phyloP scores from a whole-genome alignment of 2,888 invertebrate genomes.

The Crematogaster levior region DNA sequence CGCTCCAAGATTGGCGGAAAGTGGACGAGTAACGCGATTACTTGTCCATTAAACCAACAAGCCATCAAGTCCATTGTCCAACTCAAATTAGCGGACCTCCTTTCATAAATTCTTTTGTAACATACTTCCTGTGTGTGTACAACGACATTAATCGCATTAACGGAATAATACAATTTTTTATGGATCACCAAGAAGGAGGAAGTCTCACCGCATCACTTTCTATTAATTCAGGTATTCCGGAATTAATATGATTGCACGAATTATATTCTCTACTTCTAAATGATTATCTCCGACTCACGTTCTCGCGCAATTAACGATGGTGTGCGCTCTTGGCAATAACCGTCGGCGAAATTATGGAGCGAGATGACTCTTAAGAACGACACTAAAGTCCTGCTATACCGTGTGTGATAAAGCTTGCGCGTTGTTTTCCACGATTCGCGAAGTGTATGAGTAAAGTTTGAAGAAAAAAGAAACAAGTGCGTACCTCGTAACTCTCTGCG shows the following conservation, averaged over 20 bases:
- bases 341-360: slow-evolving; percentile 51
- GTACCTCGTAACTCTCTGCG: slow-evolving; percentile 84
- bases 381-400: slow-evolving; percentile 57
- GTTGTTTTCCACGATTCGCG: slow-evolving; percentile 4
- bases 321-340: slow-evolving; percentile 48
- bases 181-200: neutral
- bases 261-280: slow-evolving; percentile 33
- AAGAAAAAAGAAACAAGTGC: slow-evolving; percentile 30
- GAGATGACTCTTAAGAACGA: slow-evolving; percentile 63
- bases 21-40: slow-evolving; percentile 29
- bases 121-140: neutral
- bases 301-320: slow-evolving; percentile 62
- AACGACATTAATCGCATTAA: slow-evolving; percentile 26
- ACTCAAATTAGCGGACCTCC: neutral
- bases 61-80: slow-evolving; percentile 4
- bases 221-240: neutral
- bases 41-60: slow-evolving; percentile 21
- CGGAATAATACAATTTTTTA: slow-evolving; percentile 20
- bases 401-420: slow-evolving; percentile 53
- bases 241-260: slow-evolving; percentile 33
- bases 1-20: neutral
- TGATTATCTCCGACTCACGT: slow-evolving; percentile 45
- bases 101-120: slow-evolving; percentile 24
- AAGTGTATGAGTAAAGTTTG: neutral
- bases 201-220: neutral